Conservation (phyloP, 2,888 invertebrate genomes). For the Patella pellucida region DNA sequence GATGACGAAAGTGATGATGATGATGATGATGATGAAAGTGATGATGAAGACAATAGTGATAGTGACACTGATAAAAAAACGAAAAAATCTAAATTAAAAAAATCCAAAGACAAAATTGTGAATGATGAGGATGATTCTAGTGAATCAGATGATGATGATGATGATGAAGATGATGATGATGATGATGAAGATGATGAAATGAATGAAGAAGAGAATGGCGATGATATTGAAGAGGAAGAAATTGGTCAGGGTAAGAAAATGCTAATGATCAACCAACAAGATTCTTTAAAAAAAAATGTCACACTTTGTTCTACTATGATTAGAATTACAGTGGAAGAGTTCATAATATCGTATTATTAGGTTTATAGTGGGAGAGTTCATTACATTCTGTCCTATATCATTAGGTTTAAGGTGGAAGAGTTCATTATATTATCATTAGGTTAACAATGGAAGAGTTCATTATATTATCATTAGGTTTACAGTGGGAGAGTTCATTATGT, state of each 20-base stretch:
- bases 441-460: too few species aligned
- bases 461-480: background rate
- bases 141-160: conserved; percentile 42
- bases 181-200: conserved; percentile 20
- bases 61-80: conserved; percentile 28
- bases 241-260: conserved; percentile 14
- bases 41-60: conserved; percentile 50
- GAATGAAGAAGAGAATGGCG: conserved; percentile 17
- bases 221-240: conserved; percentile 44
- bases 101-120: conserved; percentile 3
- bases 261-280: too few species aligned
- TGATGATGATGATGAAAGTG: conserved; percentile 68
- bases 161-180: conserved; percentile 31
- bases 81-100: conserved; percentile 17
- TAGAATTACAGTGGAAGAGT: too few species aligned
- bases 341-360: too few species aligned
- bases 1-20: conserved; percentile 29
- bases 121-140: conserved; percentile 43
- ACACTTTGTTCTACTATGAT: too few species aligned
- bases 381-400: too few species aligned
- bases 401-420: too few species aligned
- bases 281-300: too few species aligned
- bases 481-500: background rate
- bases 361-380: too few species aligned
- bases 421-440: too few species aligned